Evolutionary conservation across 2,888 invertebrate species (phyloP), one percentile per base, ranked within the genome.

Genomic region (Parochlus steinenii): DNA sequence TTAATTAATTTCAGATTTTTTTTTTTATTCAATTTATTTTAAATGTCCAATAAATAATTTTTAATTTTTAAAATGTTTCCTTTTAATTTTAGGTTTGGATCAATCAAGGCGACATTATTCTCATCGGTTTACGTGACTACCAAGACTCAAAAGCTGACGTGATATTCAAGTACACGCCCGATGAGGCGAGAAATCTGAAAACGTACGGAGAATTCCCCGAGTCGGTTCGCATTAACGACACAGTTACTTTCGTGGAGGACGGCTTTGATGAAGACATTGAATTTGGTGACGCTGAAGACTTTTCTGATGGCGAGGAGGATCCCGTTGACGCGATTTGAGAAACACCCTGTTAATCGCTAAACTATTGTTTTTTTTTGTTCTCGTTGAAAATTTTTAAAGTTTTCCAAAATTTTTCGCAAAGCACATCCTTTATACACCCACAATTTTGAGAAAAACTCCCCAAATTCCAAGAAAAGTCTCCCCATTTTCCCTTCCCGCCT

Each of bases 191-290:
- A 57, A 95, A 97, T 67, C 69, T 98, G 56, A 98, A 98, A 66
- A 89, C 93, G 24, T 95, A 97, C 52, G 97, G 95, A 51, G 93
- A 97, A 67, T 85, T 98, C 63, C 98, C 98, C 40, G 97, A 98
- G 69, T 86, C 87, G 51, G 89, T 89, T 47, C 86, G 92, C 60
- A 92, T 95, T 67, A 93, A 90, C 61, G 93, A 93, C 56, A 89
- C 85, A 44, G 86, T 87, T 50, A 89, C 87, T 43, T 90, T 90
- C 58, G 83, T 87, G 45, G 87, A 89, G 54, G 89, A 89, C 61
- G 90, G 87, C 48, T 76, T 86, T 53, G 92, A 92, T 62, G 92
- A 93, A 59, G 90, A 92, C 58, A 92, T 93, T 62, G 89, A 90
- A 58, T 93, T 93, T 53, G 90, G 89, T 46, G 90, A 93, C 63